A percentile compares a stretch with the other conserved stretches of the same genome.
phyloP scores from a whole-genome alignment of 2,888 invertebrate species.

The Calliscelio sp. region DNA sequence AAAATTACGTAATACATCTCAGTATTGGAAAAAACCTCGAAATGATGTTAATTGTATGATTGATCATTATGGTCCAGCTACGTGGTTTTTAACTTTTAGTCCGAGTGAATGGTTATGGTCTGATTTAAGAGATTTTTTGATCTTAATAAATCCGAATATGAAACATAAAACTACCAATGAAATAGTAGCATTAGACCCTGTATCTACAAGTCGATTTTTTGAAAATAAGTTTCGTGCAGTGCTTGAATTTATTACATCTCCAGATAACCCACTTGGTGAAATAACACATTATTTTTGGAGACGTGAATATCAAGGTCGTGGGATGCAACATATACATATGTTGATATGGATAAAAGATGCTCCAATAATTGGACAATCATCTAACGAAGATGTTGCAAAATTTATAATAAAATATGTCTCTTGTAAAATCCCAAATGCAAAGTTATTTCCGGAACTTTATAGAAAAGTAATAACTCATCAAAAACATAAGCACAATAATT shows the following conservation, averaged over 20 bases:
- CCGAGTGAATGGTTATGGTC: conserved; percentile 77
- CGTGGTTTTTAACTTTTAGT: conserved; percentile 76
- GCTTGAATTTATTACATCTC: conserved; percentile 76
- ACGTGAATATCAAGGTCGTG: conserved; percentile 77
- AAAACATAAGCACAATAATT: conserved; percentile 78
- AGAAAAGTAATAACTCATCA: conserved; percentile 78
- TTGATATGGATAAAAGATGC: conserved; percentile 55
- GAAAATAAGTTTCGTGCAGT: conserved; percentile 80
- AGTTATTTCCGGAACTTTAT: conserved; percentile 75
- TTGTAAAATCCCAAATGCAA: conserved; percentile 73
- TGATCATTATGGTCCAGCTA: conserved; percentile 62
- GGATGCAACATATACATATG: conserved; percentile 76
- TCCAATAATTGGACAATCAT: conserved; percentile 18
- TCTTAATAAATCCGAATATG: conserved; percentile 75
- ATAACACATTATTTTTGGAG: conserved; percentile 76
- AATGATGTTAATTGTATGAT: conserved; percentile 75
- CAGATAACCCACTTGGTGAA: conserved; percentile 73
- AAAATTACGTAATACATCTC: conserved; percentile 59
- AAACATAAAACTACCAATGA: conserved; percentile 70
- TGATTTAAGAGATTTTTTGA: conserved; percentile 76
- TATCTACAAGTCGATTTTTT: conserved; percentile 74
- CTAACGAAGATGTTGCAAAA: conserved; percentile 65
- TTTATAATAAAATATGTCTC: conserved; percentile 77
- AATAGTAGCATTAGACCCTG: conserved; percentile 75
- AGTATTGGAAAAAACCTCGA: conserved; percentile 71